Evolutionary conservation across 2,113 vertebrate genomes (phyloP), one percentile per base, ranked within the genome.

Genomic region (Pongo pygmaeus): DNA sequence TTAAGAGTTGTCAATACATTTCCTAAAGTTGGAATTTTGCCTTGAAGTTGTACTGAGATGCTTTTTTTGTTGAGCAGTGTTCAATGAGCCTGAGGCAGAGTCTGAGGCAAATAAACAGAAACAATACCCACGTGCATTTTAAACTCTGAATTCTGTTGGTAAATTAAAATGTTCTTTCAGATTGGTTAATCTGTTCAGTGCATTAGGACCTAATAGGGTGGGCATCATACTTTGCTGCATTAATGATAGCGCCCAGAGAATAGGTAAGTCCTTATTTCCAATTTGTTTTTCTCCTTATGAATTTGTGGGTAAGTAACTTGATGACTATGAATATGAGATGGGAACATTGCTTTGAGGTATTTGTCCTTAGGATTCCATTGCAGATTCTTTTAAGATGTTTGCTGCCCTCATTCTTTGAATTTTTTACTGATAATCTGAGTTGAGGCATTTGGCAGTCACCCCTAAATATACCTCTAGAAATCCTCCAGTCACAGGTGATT

Each of bases 81-180:
- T 97, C 93, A 97, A 25, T 95, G 94, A 97, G 96, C 97, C 96
- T 48, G 72, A 94, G 97, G 96, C 96, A 87, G 74, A 90, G 95
- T 97, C 97, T 80, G 93, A 97, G 92, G 96, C 96, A 95, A 94
- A 94, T 96, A 96, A 97, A 92, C 86, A 96, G 79, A 94, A 97
- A 95, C 11, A 46, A 94, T 91, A 75, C 94, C 81, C 91, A 83
- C 96, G 90, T 64, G 92, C 27, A 87, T 96, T 94, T 98, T 98
- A 70, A 98, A 90, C 79, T 93, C 69, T 25, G 43, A 90, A 27
- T 93, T 97, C 59, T 88, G 70, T 91, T 95, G 94, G 90, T 95
- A 95, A 96, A 69, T 93, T 80, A 96, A 97, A 97, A 93, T 69
- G 77, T 70, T 97, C 72, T 40, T 97, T 84, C 88, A 96, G 52